Evolutionary conservation across 23 tunicate species (phyloP).

Genomic region (Diplosoma virens): DNA sequence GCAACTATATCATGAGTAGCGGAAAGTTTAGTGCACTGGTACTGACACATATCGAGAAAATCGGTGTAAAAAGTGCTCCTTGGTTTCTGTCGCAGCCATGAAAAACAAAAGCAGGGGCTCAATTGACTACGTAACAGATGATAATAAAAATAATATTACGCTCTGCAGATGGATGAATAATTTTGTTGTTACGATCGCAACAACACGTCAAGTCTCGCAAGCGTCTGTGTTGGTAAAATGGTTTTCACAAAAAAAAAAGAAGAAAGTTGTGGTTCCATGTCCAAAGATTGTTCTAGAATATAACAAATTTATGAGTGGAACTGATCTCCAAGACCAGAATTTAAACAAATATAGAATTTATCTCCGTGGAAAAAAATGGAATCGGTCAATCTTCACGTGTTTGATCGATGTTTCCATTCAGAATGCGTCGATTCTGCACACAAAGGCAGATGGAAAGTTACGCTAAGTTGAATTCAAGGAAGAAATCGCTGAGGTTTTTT

Average conservation of each 20-base stretch:
- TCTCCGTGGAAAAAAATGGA: slow-evolving; percentile 12
- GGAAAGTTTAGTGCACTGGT: not conserved
- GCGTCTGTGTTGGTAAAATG: not conserved
- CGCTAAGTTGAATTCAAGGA: not conserved
- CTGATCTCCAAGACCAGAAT: slow-evolving; percentile 9
- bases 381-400: slow-evolving; percentile 11
- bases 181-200: slow-evolving; percentile 11
- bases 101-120: not conserved
- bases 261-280: not conserved
- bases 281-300: not conserved
- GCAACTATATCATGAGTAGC: not conserved
- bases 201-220: not conserved
- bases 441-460: not conserved
- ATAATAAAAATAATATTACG: slow-evolving; percentile 2
- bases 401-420: not conserved
- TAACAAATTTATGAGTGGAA: slow-evolving; percentile 6
- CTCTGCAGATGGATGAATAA: slow-evolving; percentile 13
- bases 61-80: not conserved
- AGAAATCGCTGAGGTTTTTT: not conserved
- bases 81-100: not conserved
- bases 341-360: not conserved
- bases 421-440: slow-evolving; percentile 4
- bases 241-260: not conserved
- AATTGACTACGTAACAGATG: slow-evolving; percentile 5
- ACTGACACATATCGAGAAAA: slow-evolving; percentile 1